phyloP scores from a whole-genome alignment of 2,888 invertebrate species.

The Pteria penguin region DNA sequence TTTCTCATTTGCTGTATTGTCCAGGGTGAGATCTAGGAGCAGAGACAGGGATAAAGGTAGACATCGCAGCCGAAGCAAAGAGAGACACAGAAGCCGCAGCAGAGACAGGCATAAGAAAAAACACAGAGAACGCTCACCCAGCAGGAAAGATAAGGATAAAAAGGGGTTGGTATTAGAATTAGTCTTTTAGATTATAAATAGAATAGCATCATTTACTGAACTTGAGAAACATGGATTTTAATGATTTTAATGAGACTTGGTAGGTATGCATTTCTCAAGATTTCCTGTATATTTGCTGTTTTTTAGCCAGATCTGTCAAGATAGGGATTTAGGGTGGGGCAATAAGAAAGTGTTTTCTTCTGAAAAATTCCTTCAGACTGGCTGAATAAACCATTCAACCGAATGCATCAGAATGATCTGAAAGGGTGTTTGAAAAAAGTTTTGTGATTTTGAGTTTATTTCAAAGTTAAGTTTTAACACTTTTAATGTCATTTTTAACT shows the following conservation, averaged over 20 bases:
- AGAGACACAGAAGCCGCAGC: slow-evolving; percentile 52
- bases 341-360: too few relatives aligned
- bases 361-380: too few relatives aligned
- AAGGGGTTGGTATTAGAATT: not conserved
- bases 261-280: too few relatives aligned
- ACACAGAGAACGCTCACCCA: slow-evolving; percentile 43
- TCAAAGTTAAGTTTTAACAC: too few relatives aligned
- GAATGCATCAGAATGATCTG: too few relatives aligned
- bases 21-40: slow-evolving; percentile 52
- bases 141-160: slow-evolving; percentile 45
- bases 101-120: slow-evolving; percentile 53
- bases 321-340: not conserved
- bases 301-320: not conserved
- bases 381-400: too few relatives aligned
- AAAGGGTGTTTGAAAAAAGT: too few relatives aligned
- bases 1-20: too few relatives aligned
- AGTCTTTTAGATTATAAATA: not conserved
- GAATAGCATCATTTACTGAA: not conserved
- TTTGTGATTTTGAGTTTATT: too few relatives aligned
- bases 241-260: not conserved
- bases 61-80: slow-evolving; percentile 55
- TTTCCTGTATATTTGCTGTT: too few relatives aligned
- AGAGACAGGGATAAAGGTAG: slow-evolving; percentile 58
- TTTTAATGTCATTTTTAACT: too few relatives aligned
- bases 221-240: not conserved